Base-by-base conservation (phyloP, 1,140 invertebrate species). In the Lutraria rhynchaena region DNA sequence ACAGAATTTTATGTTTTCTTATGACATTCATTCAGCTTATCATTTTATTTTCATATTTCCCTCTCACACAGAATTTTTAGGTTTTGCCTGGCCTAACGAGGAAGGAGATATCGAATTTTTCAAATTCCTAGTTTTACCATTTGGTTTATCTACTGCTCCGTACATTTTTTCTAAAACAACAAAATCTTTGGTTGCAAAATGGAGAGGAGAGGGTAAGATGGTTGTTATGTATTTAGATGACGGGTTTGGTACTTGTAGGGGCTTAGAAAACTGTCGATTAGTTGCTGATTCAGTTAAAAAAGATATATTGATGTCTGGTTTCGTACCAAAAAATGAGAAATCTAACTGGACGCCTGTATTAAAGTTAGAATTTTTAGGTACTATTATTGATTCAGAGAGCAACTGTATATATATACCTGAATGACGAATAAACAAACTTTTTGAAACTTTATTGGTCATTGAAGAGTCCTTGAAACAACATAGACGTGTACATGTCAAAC, bases 71-170 rank as follows among this genome's bases (percentile, higher is more conserved):
- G 33, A 61, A 9, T 55, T 35, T 65, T 67, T 78, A 19, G 63
- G 75, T 1, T 58, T 65, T 65, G 51, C 58, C 5, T 69, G n/a
- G 33, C 5, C n/a, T 35, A 65, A 55, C 22, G 31, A 37, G 1
- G 29, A 7, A 1, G 60, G 75, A 13, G 31, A 41, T 15, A 51
- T 1, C 17, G 27, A 1, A 55, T 75, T 44, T 75, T 82, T 29
- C 44, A 82, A 63, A 65, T 75, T 49, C 65, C 31, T 67, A 24
- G 70, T 74, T 3, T 65, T 82, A 44, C 80, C 80, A 11, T 82
- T 82, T 46, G 80, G 80, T 7, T 24, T 82, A 4, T 27, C 13
- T 29, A 60, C 70, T n/a, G 69, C 80, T 13, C 60, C 69, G 17
- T 82, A 75, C 31, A 24, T 63, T 22, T 82, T 75, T 55, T 65